These are phyloP conservation scores for Scophthalmus maximus DNA, from an alignment of 2,113 vertebrate genomes.

Conservation along the genomic window DNA sequence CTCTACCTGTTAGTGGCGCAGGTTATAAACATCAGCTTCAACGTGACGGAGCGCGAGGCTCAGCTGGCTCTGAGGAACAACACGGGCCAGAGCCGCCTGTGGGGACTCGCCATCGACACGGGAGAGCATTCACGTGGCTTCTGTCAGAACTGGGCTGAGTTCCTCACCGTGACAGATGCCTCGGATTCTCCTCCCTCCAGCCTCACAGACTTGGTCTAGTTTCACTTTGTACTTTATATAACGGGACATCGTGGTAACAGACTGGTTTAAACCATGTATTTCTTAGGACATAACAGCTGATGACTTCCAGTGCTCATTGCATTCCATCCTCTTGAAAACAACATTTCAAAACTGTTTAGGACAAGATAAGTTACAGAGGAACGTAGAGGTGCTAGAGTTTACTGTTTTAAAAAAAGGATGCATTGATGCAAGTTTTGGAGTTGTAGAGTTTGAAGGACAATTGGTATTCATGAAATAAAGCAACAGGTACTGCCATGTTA, in stretches of 20 bases:
- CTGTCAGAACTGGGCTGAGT: constrained; percentile 92
- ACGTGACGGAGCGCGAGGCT: constrained; percentile 94
- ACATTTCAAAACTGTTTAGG: neutral
- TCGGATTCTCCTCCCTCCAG: constrained; percentile 59
- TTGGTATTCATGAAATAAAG: neutral
- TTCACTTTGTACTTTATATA: constrained; percentile 5
- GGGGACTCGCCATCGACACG: constrained; percentile 88
- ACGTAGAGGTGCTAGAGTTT: too few relatives aligned
- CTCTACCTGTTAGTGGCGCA: constrained; percentile 91
- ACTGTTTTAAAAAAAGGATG: too few relatives aligned
- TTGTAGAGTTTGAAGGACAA: too few relatives aligned
- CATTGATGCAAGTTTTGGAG: too few relatives aligned
- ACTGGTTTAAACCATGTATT: neutral
- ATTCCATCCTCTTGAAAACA: neutral
- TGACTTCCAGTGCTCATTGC: neutral
- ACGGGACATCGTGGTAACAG: neutral
- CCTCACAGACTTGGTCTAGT: constrained; percentile 86
- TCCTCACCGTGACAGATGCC: constrained; percentile 85
- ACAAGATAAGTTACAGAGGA: too few relatives aligned
- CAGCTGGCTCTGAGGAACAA: constrained; percentile 91
- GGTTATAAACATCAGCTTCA: constrained; percentile 94
- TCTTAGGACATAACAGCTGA: neutral
- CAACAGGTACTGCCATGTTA: constrained; percentile 3
- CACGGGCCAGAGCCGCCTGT: constrained; percentile 85
- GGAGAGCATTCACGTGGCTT: constrained; percentile 90